Percentiles rank a stretch among this genome's conserved stretches.
These are phyloP conservation scores for Pyrochroa serraticornis DNA, from an alignment of 2,888 invertebrate species.

Conservation along the genomic window DNA sequence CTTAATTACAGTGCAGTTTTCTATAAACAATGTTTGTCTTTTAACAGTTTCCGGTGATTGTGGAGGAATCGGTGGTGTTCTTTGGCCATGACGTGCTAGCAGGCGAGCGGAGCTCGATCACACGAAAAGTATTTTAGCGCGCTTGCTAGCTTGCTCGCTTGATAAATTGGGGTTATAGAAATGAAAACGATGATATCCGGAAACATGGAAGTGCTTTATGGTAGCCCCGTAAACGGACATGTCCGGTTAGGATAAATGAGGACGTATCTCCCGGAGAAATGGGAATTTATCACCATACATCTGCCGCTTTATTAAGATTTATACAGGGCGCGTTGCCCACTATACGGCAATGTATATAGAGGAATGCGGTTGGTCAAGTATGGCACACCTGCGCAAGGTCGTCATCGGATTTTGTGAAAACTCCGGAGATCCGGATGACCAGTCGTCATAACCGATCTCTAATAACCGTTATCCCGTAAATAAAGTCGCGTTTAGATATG, in stretches of 20 bases:
- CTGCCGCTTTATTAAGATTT: slow-evolving; percentile 60
- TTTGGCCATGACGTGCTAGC: slow-evolving; percentile 23
- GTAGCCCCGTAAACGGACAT: slow-evolving; percentile 54
- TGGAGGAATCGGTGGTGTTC: slow-evolving; percentile 28
- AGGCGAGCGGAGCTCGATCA: slow-evolving; percentile 16
- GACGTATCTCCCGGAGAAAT: slow-evolving; percentile 59
- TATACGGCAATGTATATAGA: slow-evolving; percentile 25
- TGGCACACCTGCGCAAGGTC: slow-evolving; percentile 46
- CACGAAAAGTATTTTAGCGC: slow-evolving; percentile 31
- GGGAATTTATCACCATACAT: slow-evolving; percentile 61
- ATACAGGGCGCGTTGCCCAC: slow-evolving; percentile 51
- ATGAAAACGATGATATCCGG: slow-evolving; percentile 56
- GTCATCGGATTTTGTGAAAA: slow-evolving; percentile 11
- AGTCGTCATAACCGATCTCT: slow-evolving; percentile 9
- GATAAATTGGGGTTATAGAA: slow-evolving; percentile 53
- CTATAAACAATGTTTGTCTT: slow-evolving; percentile 31
- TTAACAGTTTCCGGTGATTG: slow-evolving; percentile 49
- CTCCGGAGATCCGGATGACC: slow-evolving; percentile 10
- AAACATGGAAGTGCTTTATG: slow-evolving; percentile 60
- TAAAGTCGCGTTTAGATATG: slow-evolving; percentile 55
- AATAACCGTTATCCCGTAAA: slow-evolving; percentile 40
- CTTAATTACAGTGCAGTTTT: slow-evolving; percentile 19
- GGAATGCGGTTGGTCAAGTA: slow-evolving; percentile 44
- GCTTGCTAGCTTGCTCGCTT: slow-evolving; percentile 21
- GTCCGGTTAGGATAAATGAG: slow-evolving; percentile 60